A percentile compares a stretch with the other conserved stretches of the same genome.
Evolutionary conservation across 2,113 vertebrate species (phyloP).

Genomic region (Dasyurus viverrinus): DNA sequence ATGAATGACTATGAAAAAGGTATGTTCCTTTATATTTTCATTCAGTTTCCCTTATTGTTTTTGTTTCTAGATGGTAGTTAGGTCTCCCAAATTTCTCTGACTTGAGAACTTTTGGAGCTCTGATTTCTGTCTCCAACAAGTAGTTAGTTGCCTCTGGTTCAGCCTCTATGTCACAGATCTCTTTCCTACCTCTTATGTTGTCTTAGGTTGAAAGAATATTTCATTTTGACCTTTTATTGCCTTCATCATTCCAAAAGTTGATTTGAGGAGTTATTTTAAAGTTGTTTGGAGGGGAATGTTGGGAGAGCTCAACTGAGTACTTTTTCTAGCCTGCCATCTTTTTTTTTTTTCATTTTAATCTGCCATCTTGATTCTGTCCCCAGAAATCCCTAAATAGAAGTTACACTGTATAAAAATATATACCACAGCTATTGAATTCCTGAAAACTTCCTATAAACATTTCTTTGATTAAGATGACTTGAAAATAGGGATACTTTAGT

Average conservation of each 20-base stretch:
- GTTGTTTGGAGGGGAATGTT: background rate
- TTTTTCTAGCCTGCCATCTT: background rate
- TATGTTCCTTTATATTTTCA: background rate
- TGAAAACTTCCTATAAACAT: background rate
- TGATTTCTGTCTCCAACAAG: background rate
- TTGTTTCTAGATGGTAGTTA: background rate
- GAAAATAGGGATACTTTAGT: background rate
- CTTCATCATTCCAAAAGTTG: background rate
- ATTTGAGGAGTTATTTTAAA: background rate
- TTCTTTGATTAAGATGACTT: background rate
- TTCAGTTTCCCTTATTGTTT: background rate
- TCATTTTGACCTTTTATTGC: background rate
- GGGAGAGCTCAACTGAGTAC: background rate
- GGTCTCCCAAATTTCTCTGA: background rate
- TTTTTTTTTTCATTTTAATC: background rate
- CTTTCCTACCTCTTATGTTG: background rate
- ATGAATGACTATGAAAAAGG: background rate
- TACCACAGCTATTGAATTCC: background rate
- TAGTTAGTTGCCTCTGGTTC: background rate
- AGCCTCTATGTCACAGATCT: background rate
- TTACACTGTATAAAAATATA: background rate
- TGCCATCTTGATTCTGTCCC: background rate
- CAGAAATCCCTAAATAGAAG: background rate
- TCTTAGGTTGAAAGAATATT: background rate
- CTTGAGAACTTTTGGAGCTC: background rate